Base-by-base conservation (phyloP, 2,888 invertebrate species). In the Acanthosepion lycidas region DNA sequence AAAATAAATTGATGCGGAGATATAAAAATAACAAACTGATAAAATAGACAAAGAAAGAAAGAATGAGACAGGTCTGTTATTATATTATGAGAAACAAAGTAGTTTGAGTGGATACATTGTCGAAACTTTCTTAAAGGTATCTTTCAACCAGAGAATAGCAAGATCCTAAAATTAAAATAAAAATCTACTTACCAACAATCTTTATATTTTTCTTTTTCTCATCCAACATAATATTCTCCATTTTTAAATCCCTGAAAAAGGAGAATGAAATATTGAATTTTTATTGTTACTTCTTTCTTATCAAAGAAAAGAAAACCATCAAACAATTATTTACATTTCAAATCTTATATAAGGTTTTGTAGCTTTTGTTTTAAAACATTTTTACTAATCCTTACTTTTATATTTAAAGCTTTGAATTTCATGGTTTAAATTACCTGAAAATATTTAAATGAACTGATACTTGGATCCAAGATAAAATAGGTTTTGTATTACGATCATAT, bases 181-280 rank as follows among this genome's bases (percentile, higher is more conserved):
- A 49, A 92, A 92, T 51, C 18, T 94, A 96, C 97, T 96, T 96
- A 98, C 98, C 98, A 94, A 98, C 98, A 95, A 98, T 98, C 98
- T 98, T 98, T 96, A 98, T 98, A 96, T 98, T 98, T 96, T 98
- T 98, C 96, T 98, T 98, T 55, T 98, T 98, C 53, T 98, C 97
- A 97, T 98, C 98, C 96, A 98, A 97, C 98, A 98, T 98, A 95
- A 98, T 98, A 97, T 98, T 98, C 97, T 98, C 98, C 98, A 98
- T 98, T 98, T 98, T 98, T 95, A 98, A 97, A 97, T 98, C 98
- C 95, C 98, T 98, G 96, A 53, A 97, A 96, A 94, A 94, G 94
- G 94, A 91, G 55, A n/a, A 26, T 42, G 55, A 94, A 78, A 53
- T 12, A 92, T 48, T 92, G 78, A 78, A 78, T 5, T n/a, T n/a